phyloP scores from a whole-genome alignment of 2,113 vertebrate species.

The Galbula dea region DNA sequence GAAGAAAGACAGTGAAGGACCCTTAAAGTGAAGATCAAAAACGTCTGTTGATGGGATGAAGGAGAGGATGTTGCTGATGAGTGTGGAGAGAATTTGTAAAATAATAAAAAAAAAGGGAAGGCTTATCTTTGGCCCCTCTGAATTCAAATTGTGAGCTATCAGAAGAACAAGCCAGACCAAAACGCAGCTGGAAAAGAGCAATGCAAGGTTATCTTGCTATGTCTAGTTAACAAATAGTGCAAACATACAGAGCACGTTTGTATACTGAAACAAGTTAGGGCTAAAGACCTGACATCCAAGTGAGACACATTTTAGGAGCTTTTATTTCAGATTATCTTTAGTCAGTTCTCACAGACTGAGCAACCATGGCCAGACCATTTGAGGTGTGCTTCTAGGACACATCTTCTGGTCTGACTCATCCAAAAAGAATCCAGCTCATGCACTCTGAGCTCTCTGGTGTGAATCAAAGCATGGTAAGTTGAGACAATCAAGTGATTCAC shows the following conservation, averaged over 20 bases:
- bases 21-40: background rate
- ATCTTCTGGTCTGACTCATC: background rate
- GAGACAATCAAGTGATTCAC: background rate
- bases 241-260: background rate
- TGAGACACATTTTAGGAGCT: background rate
- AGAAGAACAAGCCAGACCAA: background rate
- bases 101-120: background rate
- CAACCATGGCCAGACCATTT: background rate
- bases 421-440: background rate
- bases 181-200: background rate
- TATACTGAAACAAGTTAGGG: background rate
- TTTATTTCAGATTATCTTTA: background rate
- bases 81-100: background rate
- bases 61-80: background rate
- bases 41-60: background rate
- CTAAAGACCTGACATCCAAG: background rate
- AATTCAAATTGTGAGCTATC: background rate
- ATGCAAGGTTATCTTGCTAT: background rate
- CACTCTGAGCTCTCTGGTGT: background rate
- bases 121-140: background rate
- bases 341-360: background rate
- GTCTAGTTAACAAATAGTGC: background rate
- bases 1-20: background rate
- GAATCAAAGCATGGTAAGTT: background rate
- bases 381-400: background rate